Base-by-base conservation (phyloP, 2,797 vertebrate species). In the Rhynchotus rufescens region DNA sequence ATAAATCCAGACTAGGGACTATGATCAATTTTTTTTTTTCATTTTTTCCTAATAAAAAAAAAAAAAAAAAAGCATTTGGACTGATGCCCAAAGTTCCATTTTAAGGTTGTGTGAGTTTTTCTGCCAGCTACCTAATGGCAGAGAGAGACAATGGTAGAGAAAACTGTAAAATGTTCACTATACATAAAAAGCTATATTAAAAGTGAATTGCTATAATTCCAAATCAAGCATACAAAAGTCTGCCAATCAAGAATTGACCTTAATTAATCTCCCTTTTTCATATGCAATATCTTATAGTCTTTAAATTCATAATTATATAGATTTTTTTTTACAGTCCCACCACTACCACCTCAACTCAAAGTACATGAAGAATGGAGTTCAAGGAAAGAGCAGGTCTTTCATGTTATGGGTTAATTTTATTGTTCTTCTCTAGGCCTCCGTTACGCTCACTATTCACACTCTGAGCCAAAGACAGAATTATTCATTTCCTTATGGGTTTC, bases 51-150 rank as follows among this genome's bases (percentile, higher is more conserved):
- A 69, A 40, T 26, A 80, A 78, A 60, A 34, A 11, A 57, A 76
- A 72, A 72, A 61, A 88, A 56, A 0, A 1, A 8, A 12, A 49
- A 65, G 6, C 67, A 77, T 77, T 95, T 95, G 87, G 85, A 91
- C 74, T 88, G 30, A 74, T 92, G 67, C 85, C 91, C 45, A 25
- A 91, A 84, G 32, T 86, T 17, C 72, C 44, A 88, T 95, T 95
- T 92, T 92, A 71, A 84, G 49, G 64, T 75, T 82, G 25, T 86
- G 19, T 25, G n/a, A 69, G 42, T 14, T 93, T 76, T 81, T 85
- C 23, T 86, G 23, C 23, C 36, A 71, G 32, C 45, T 64, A 78
- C 36, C 30, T 87, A 92, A 93, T 79, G 74, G 59, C 28, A 87
- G 22, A 84, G 34, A 84, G 61, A 72, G 26, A 89, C 56, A 94